Percentiles rank a stretch among this genome's conserved stretches.
These are phyloP conservation scores for Pipistrellus pygmaeus DNA, from an alignment of 2,797 vertebrate genomes.

Conservation along the genomic window DNA sequence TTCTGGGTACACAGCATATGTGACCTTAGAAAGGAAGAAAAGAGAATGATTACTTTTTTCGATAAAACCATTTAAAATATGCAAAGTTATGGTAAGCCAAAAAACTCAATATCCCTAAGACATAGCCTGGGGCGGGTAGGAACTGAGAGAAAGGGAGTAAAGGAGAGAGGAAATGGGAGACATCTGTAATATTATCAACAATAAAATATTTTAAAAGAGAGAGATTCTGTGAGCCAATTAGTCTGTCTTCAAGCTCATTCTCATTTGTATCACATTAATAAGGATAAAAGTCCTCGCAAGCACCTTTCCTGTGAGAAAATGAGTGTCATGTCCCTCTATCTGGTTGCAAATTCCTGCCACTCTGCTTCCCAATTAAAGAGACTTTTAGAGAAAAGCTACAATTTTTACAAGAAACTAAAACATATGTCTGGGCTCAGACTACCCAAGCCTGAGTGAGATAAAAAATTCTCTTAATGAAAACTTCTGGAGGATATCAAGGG, in stretches of 20 bases:
- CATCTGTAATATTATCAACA: no score
- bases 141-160: no score
- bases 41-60: neutral
- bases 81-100: slow-evolving; percentile 51
- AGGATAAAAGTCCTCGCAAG: slow-evolving; percentile 12
- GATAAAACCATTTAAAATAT: slow-evolving; percentile 49
- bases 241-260: slow-evolving; percentile 13
- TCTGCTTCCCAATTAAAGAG: neutral
- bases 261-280: neutral
- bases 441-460: neutral
- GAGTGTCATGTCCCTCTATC: neutral
- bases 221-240: neutral
- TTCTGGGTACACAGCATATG: neutral
- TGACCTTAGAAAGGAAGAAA: neutral
- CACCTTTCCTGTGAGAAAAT: slow-evolving; percentile 7
- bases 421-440: neutral
- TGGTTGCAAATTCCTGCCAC: neutral
- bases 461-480: neutral
- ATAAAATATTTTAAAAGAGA: no score
- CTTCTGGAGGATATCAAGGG: no score
- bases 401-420: slow-evolving; percentile 6
- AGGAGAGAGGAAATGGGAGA: no score
- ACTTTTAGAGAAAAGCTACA: neutral
- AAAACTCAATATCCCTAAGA: neutral
- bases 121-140: neutral